phyloP scores from a whole-genome alignment of 2,888 invertebrate genomes.

The Drosophila longiperda region DNA sequence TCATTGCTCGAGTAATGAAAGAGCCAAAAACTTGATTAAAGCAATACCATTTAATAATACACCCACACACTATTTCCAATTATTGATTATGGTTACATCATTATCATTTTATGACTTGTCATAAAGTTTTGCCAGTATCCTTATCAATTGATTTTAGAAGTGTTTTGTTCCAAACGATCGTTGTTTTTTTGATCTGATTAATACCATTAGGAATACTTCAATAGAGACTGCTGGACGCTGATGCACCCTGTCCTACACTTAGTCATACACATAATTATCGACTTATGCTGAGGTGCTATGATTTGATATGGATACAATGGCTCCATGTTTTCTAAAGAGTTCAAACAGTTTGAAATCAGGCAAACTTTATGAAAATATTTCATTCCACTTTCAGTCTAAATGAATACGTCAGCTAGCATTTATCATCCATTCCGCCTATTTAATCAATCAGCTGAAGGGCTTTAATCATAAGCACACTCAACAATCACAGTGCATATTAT shows the following conservation, averaged over 20 bases:
- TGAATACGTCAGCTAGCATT: too few species aligned
- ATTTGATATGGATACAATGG: not conserved
- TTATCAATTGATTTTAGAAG: conserved; percentile 1
- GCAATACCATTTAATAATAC: conserved; percentile 17
- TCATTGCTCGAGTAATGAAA: not conserved
- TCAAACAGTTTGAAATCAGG: not conserved
- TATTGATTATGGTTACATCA: conserved; percentile 30
- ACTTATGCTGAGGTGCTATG: not conserved
- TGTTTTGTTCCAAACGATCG: not conserved
- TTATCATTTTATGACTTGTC: not conserved
- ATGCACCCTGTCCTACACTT: not conserved
- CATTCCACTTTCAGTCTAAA: too few species aligned
- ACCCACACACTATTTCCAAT: conserved; percentile 39
- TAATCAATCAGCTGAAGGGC: not conserved
- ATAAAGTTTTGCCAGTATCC: not conserved
- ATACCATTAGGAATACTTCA: not conserved
- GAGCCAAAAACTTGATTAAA: not conserved
- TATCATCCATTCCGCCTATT: too few species aligned
- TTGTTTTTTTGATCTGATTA: not conserved
- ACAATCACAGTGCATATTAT: not conserved
- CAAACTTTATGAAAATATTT: not conserved
- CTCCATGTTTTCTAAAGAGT: not conserved
- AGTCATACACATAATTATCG: not conserved
- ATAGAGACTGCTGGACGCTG: not conserved
- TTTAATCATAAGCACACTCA: not conserved